phyloP scores from a whole-genome alignment of 2,797 vertebrate species.

The Acanthurus tractus region DNA sequence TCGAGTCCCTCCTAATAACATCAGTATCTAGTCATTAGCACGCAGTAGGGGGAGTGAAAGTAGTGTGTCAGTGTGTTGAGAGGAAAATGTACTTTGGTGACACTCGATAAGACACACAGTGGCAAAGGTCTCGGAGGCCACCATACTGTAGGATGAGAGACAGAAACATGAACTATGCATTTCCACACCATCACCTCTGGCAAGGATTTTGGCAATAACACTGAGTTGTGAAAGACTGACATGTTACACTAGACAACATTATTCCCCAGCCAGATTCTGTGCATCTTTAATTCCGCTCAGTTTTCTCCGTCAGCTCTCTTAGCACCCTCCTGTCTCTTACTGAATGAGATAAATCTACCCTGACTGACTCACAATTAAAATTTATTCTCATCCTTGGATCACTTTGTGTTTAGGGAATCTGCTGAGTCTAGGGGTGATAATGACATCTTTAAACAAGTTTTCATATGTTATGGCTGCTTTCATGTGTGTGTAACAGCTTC shows the following conservation, averaged over 20 bases:
- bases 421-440: background rate
- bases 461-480: slow-evolving; percentile 28
- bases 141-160: slow-evolving; percentile 50
- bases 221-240: slow-evolving; percentile 48
- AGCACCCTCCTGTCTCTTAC: background rate
- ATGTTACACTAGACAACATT: slow-evolving; percentile 20
- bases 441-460: slow-evolving; percentile 12
- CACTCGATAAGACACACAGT: background rate
- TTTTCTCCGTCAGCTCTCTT: slow-evolving; percentile 17
- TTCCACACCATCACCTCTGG: slow-evolving; percentile 68
- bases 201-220: slow-evolving; percentile 84
- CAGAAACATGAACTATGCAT: slow-evolving; percentile 86
- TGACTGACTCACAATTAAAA: slow-evolving; percentile 8
- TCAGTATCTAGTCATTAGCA: slow-evolving; percentile 11
- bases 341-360: slow-evolving; percentile 14
- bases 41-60: slow-evolving; percentile 6
- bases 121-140: slow-evolving; percentile 32
- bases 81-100: slow-evolving; percentile 8
- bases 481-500: slow-evolving; percentile 34
- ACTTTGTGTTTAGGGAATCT: slow-evolving; percentile 18
- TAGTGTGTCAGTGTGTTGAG: background rate
- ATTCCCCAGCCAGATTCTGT: slow-evolving; percentile 42
- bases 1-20: background rate
- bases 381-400: slow-evolving; percentile 12
- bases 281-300: slow-evolving; percentile 37